phyloP scores from a whole-genome alignment of 2,888 invertebrate species.

The Lycophotia porphyrea region DNA sequence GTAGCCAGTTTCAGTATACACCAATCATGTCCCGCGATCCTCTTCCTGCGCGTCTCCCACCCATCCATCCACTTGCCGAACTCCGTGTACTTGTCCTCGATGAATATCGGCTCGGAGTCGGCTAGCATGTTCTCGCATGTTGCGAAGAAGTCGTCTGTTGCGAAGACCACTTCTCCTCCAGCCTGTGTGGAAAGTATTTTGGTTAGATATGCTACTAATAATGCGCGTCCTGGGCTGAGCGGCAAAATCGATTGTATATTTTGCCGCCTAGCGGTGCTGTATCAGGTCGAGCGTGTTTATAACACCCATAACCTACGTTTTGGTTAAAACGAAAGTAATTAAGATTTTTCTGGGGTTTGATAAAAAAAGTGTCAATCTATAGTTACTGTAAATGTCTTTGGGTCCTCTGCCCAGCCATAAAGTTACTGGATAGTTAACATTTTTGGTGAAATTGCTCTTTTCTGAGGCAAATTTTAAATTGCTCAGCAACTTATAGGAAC shows the following conservation, averaged over 20 bases:
- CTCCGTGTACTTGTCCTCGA: slow-evolving; percentile 90
- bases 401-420: not conserved
- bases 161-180: slow-evolving; percentile 90
- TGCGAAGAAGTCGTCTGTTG: slow-evolving; percentile 92
- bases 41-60: slow-evolving; percentile 92
- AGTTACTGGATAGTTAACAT: not conserved
- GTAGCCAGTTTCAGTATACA: slow-evolving; percentile 90
- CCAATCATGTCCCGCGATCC: slow-evolving; percentile 91
- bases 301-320: not conserved
- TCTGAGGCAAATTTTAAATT: not conserved
- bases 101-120: slow-evolving; percentile 89
- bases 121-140: slow-evolving; percentile 90
- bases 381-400: not conserved
- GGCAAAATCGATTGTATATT: not conserved
- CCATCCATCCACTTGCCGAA: slow-evolving; percentile 93
- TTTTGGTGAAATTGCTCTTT: not conserved
- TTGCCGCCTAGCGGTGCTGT: not conserved
- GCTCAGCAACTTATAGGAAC: not conserved
- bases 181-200: slow-evolving; percentile 77
- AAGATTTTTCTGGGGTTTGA: not conserved
- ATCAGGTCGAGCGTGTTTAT: not conserved
- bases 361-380: not conserved
- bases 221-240: not conserved
- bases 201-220: not conserved
- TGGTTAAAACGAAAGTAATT: not conserved